Evolutionary conservation across 2,888 invertebrate species (phyloP).

Genomic region (Sinopyrophorus schimmeli): DNA sequence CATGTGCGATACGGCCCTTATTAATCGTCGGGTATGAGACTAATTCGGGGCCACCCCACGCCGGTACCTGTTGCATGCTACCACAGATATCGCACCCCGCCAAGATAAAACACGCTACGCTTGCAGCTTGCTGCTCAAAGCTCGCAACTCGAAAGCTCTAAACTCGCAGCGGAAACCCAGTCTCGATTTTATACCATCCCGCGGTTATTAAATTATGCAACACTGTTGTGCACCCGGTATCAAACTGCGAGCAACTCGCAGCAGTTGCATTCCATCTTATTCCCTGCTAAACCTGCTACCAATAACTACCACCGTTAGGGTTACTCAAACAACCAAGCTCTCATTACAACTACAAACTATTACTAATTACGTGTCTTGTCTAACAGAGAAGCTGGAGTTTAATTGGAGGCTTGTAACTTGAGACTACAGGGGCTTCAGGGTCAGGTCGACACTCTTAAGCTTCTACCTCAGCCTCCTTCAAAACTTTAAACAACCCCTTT

Average conservation of each 20-base stretch:
- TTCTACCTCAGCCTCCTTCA: slow-evolving; percentile 19
- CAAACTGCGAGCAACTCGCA: slow-evolving; percentile 15
- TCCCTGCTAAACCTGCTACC: slow-evolving; percentile 15
- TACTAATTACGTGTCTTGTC: slow-evolving; percentile 35
- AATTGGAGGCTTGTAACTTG: slow-evolving; percentile 34
- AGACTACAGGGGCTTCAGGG: slow-evolving; percentile 28
- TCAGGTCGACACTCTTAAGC: slow-evolving; percentile 32
- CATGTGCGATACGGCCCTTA: slow-evolving; percentile 28
- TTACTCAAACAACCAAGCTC: slow-evolving; percentile 26
- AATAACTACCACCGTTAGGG: slow-evolving; percentile 23
- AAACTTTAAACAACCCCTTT: slow-evolving; percentile 19
- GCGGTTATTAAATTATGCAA: slow-evolving; percentile 32
- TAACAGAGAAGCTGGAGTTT: slow-evolving; percentile 32
- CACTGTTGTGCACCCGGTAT: slow-evolving; percentile 7
- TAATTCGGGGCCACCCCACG: slow-evolving; percentile 31
- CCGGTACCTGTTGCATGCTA: slow-evolving; percentile 35
- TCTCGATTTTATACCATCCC: slow-evolving; percentile 30
- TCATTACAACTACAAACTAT: slow-evolving; percentile 34
- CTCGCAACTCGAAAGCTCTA: too few species aligned
- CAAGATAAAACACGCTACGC: slow-evolving; percentile 33
- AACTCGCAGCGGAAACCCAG: slow-evolving; percentile 32
- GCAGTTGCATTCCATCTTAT: slow-evolving; percentile 23
- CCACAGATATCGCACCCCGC: slow-evolving; percentile 30
- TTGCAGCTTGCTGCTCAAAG: too few species aligned
- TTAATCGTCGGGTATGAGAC: slow-evolving; percentile 28